phyloP scores from a whole-genome alignment of 1,140 invertebrate species.

The Nebria ingens region DNA sequence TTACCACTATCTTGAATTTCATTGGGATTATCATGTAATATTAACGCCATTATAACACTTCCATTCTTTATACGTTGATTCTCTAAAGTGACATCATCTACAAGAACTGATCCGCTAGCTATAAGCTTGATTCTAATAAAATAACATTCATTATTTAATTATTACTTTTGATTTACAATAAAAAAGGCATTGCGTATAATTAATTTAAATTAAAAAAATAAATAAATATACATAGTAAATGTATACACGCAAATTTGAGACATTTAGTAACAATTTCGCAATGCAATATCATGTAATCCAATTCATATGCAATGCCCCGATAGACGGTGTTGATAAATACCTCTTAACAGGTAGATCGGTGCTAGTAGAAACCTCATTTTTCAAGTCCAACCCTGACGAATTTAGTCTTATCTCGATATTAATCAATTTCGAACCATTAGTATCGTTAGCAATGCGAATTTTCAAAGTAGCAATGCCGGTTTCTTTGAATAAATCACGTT shows the following conservation, averaged over 20 bases:
- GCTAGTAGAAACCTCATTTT: slow-evolving; percentile 40
- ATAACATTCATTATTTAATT: no score
- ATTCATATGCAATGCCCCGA: no score
- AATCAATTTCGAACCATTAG: slow-evolving; percentile 32
- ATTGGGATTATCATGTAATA: slow-evolving; percentile 37
- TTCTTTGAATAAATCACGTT: slow-evolving; percentile 47
- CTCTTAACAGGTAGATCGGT: slow-evolving; percentile 35
- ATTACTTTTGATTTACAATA: no score
- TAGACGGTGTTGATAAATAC: slow-evolving; percentile 30
- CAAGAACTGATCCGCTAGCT: slow-evolving; percentile 50
- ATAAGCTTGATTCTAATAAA: slow-evolving; percentile 56
- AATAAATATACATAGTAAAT: no score
- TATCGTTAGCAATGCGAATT: slow-evolving; percentile 40
- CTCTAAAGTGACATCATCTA: slow-evolving; percentile 37
- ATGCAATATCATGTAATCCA: no score
- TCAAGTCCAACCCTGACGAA: slow-evolving; percentile 42
- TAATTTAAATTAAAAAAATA: background rate
- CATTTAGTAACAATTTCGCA: no score
- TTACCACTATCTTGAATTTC: slow-evolving; percentile 27
- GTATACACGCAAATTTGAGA: no score
- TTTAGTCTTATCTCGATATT: slow-evolving; percentile 40
- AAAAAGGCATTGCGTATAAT: background rate
- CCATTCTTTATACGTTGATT: slow-evolving; percentile 56
- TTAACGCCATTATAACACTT: slow-evolving; percentile 51
- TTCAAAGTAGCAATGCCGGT: slow-evolving; percentile 54